A percentile compares a stretch with the other conserved stretches of the same genome.
These are phyloP conservation scores for Ophioderma brevispina DNA, from an alignment of 35 echinoderm and acorn worm species.

Conservation along the genomic window DNA sequence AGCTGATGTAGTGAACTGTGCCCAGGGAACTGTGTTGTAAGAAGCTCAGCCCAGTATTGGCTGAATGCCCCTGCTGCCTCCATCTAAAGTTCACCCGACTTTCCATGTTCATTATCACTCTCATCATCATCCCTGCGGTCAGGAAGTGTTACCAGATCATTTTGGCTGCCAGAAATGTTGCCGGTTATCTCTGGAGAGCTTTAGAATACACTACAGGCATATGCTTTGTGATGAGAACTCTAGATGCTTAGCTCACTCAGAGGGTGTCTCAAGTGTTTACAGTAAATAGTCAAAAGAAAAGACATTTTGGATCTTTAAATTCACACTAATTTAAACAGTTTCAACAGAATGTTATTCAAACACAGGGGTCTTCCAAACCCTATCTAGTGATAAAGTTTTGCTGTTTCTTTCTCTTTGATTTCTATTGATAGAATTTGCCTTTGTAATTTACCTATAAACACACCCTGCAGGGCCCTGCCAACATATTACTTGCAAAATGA, in stretches of 20 bases:
- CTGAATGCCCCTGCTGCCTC: background rate
- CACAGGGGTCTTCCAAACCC: no score
- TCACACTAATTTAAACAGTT: background rate
- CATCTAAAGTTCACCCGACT: background rate
- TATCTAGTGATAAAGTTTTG: no score
- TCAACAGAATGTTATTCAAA: no score
- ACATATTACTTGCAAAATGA: background rate
- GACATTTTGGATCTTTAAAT: background rate
- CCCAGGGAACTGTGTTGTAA: background rate
- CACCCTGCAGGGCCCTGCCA: no score
- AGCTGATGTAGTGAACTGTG: background rate
- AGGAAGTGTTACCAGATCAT: conserved; percentile 1
- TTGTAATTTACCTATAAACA: no score
- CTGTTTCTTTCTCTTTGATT: no score
- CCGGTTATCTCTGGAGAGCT: background rate
- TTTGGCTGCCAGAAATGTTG: background rate
- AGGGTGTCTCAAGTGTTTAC: background rate
- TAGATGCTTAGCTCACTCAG: background rate
- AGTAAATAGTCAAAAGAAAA: background rate
- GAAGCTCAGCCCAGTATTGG: no score
- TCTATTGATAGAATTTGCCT: no score
- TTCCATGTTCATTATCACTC: background rate
- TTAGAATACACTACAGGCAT: background rate
- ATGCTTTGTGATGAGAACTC: background rate
- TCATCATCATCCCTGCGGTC: background rate